Conservation (phyloP, 2,888 invertebrate genomes). For the Mythimna pallens region DNA sequence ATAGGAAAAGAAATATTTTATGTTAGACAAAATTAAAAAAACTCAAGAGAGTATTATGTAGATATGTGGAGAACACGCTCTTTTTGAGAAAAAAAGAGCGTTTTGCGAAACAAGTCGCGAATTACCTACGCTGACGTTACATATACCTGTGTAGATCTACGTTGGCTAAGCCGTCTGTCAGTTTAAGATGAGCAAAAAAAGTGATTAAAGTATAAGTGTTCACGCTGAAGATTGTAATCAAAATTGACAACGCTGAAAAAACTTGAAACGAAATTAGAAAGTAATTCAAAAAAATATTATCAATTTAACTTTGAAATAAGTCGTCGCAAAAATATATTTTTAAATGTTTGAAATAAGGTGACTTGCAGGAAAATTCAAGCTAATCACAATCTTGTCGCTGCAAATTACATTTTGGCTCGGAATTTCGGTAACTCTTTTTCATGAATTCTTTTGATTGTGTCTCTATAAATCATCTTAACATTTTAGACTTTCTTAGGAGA, state of each 20-base stretch:
- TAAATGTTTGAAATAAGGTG: slow-evolving; percentile 29
- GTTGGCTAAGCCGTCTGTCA: slow-evolving; percentile 5
- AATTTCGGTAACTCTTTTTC: background rate
- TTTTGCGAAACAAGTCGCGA: background rate
- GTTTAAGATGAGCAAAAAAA: slow-evolving; percentile 38
- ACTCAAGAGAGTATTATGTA: too few species aligned
- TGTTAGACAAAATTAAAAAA: background rate
- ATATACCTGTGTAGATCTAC: background rate
- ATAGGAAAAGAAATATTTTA: background rate
- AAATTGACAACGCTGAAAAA: slow-evolving; percentile 53
- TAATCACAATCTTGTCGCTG: slow-evolving; percentile 4
- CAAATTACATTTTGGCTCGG: background rate
- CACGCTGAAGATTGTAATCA: slow-evolving; percentile 36
- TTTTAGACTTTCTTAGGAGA: background rate
- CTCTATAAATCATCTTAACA: background rate
- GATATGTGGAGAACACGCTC: background rate
- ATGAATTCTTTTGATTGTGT: background rate
- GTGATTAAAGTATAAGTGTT: slow-evolving; percentile 50
- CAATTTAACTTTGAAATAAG: slow-evolving; percentile 68
- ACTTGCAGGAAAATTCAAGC: slow-evolving; percentile 7
- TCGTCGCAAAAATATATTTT: slow-evolving; percentile 38
- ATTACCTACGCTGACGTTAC: too few species aligned
- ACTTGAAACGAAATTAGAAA: slow-evolving; percentile 65
- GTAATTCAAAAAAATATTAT: slow-evolving; percentile 70
- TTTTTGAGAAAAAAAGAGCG: too few species aligned